Evolutionary conservation across 2,888 invertebrate species (phyloP).

Genomic region (Drosophila ezoana): DNA sequence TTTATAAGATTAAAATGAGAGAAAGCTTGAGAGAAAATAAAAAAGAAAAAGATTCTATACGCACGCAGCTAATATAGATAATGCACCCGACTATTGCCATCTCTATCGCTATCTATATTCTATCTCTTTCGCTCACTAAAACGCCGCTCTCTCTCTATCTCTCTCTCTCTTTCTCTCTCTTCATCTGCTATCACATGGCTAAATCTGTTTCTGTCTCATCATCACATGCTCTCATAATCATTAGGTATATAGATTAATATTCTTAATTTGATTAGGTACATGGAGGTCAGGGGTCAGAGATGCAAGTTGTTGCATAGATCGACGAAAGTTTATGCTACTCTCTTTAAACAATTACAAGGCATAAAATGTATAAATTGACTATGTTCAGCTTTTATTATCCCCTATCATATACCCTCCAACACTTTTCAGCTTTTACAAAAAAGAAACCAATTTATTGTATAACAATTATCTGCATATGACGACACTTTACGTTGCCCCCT

Average conservation of each 20-base stretch:
- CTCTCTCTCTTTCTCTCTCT: background rate
- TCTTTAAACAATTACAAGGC: no score
- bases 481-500: slow-evolving; percentile 17
- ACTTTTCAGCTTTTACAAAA: background rate
- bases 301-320: no score
- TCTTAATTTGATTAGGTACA: no score
- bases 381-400: no score
- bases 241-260: no score
- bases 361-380: no score
- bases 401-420: background rate
- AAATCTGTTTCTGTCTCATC: background rate
- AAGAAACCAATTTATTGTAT: background rate
- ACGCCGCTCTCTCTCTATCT: background rate
- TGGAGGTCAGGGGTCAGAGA: no score
- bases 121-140: slow-evolving; percentile 1
- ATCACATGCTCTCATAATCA: no score
- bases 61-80: slow-evolving; percentile 10
- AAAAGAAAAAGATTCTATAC: background rate
- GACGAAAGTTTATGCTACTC: no score
- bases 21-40: background rate
- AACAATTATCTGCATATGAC: slow-evolving; percentile 12
- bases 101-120: slow-evolving; percentile 2
- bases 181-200: background rate
- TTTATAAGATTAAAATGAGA: no score
- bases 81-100: slow-evolving; percentile 18